Conservation (phyloP, 2,797 vertebrate species). For the Xenentodon cancila region DNA sequence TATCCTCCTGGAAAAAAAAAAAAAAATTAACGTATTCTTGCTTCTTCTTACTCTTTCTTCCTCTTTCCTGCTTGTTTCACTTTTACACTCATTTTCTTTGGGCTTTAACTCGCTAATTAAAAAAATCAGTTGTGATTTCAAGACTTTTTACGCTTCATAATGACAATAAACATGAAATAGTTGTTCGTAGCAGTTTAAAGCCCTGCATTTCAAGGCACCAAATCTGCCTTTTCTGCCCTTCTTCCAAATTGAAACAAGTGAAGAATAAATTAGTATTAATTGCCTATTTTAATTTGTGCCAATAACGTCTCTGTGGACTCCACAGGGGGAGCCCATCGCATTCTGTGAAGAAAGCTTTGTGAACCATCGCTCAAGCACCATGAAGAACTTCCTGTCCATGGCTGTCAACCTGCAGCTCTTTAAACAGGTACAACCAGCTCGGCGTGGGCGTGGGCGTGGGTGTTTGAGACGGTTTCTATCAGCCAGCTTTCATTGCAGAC, state of each 20-base stretch:
- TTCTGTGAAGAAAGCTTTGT: constrained; percentile 96
- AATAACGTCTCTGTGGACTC: constrained; percentile 34
- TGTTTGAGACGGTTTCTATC: neutral
- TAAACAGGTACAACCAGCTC: constrained; percentile 88
- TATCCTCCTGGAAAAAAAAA: neutral
- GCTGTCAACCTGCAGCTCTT: constrained; percentile 97
- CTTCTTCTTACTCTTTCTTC: constrained; percentile 12
- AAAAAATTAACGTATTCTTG: neutral
- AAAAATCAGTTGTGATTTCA: constrained; percentile 54
- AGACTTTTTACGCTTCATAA: constrained; percentile 3
- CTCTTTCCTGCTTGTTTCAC: constrained; percentile 45
- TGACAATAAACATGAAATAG: constrained; percentile 4
- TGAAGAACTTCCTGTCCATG: constrained; percentile 92
- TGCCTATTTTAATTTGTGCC: constrained; percentile 19
- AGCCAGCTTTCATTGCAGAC: neutral
- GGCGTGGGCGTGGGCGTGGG: neutral
- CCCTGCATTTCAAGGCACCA: no score
- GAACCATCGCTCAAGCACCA: constrained; percentile 91
- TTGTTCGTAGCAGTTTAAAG: neutral
- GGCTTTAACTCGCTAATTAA: constrained; percentile 45
- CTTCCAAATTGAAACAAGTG: neutral
- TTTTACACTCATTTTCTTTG: constrained; percentile 21
- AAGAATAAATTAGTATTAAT: constrained; percentile 17
- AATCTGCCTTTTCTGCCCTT: no score
- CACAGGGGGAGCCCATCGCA: constrained; percentile 92